Evolutionary conservation across 2,888 invertebrate species (phyloP), one percentile per base, ranked within the genome.

Genomic region (Polia nebulosa): DNA sequence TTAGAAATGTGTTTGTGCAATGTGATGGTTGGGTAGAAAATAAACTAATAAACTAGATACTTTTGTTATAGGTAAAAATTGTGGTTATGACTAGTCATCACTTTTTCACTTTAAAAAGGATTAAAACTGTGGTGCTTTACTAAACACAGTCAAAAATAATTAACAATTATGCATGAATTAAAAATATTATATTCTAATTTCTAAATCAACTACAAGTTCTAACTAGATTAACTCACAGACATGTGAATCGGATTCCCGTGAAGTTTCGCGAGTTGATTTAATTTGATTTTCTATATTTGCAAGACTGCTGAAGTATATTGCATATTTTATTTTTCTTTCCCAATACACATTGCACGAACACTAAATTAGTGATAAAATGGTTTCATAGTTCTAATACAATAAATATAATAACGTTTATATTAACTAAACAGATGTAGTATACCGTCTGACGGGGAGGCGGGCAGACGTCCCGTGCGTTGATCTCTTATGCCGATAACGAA

Each of bases 401-500:
- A 72, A 68, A 69, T 72, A 78, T 75, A 71, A 68, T 69, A 62
- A 72, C 36, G 70, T 65, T 66, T 73, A 71, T 80, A 77, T 76
- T 66, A 72, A 77, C 66, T 77, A 57, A 80, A 68, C 55, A 74
- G 69, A 56, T 77, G 74, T 76, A 69, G 77, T 77, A 64, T 76
- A 81, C 76, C 74, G 81, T 80, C 55, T 57, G 64, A 62, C 55
- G 85, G 80, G 83, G 86, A 84, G 86, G 82, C 80, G 85, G 79
- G 84, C 61, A 61, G 76, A 68, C 69, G 70, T 81, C 67, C 64
- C 82, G 73, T 72, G 81, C 81, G 78, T 80, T 87, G 90, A 90
- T 90, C 90, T 90, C 90, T 87, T 78, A 74, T 82, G 84, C 88
- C 87, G 86, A 86, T 90, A 88, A 88, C 87, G 86, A 86, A 82